Evolutionary conservation across 2,888 invertebrate species (phyloP), one percentile per base, ranked within the genome.

Genomic region (Parthenolecanium corni): DNA sequence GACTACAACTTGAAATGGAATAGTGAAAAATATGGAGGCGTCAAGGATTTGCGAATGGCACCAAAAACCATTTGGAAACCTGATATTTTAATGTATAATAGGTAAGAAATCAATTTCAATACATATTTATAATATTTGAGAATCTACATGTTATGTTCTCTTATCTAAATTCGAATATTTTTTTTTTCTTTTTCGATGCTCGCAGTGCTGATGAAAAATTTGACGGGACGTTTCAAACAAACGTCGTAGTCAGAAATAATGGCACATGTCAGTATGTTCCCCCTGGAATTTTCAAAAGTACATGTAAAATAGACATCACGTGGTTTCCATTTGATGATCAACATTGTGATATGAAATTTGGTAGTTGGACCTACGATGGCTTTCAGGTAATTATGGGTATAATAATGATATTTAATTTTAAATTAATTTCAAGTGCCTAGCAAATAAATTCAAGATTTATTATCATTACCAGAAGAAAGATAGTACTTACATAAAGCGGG

Each of bases 291-390:
- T 95, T 98, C 85, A 96, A 95, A 85, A 94, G 95, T 85, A 97
- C 96, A 80, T 98, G 98, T 86, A 92, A 92, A 83, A 97, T 98
- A 81, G 94, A 97, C 85, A 97, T 98, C 85, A 95, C 95, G 78
- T 97, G 96, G 96, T 98, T 98, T 84, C 97, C 97, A 78, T 98
- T 97, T 83, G 98, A 98, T 82, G 96, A 97, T 80, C 98, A 98
- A 84, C 87, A 89, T 80, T 98, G 98, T 83, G 88, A 91, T 79
- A 92, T 97, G 90, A 94, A 97, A 85, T 97, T 97, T 79, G 97
- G 97, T 80, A 95, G 96, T 81, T 98, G 98, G 98, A 96, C 97
- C 75, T 95, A 97, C 82, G 91, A 92, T 78, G 94, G 94, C 81
- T 86, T 86, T 81, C 89, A 90, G 88, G 90, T 90, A 87, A 57